Conservation (phyloP, 2,113 vertebrate genomes). For the Amphiprion percula region DNA sequence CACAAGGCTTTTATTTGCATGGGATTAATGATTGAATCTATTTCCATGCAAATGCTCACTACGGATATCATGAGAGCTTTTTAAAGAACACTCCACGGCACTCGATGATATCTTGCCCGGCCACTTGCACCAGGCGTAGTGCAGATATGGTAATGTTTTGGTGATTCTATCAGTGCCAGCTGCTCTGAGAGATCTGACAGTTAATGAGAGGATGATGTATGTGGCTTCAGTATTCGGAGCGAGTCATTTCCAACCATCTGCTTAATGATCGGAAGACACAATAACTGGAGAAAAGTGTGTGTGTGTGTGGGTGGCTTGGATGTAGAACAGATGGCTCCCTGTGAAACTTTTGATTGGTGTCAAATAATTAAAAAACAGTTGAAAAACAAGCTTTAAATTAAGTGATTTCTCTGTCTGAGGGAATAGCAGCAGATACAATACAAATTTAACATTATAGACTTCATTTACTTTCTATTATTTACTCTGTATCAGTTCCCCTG, state of each 20-base stretch:
- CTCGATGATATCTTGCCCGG: neutral
- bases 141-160: constrained; percentile 22
- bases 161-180: constrained; percentile 37
- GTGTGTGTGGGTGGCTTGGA: neutral
- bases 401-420: neutral
- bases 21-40: constrained; percentile 20
- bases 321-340: constrained; percentile 21
- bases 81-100: constrained; percentile 11
- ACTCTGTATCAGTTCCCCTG: neutral
- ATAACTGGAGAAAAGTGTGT: constrained; percentile 29
- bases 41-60: constrained; percentile 25
- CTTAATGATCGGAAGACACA: constrained; percentile 40
- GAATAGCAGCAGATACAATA: neutral
- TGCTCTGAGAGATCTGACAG: constrained; percentile 35
- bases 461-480: neutral
- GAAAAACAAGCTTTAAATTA: neutral
- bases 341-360: constrained; percentile 26
- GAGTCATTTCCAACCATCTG: constrained; percentile 59
- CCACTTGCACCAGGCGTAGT: neutral
- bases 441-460: neutral
- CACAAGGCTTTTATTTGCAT: constrained; percentile 33
- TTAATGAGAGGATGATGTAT: constrained; percentile 47
- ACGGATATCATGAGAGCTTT: neutral
- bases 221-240: constrained; percentile 33
- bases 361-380: neutral